Percentiles rank a stretch among this genome's conserved stretches.
phyloP scores from a whole-genome alignment of 2,888 invertebrate genomes.

The Apantesis nais region DNA sequence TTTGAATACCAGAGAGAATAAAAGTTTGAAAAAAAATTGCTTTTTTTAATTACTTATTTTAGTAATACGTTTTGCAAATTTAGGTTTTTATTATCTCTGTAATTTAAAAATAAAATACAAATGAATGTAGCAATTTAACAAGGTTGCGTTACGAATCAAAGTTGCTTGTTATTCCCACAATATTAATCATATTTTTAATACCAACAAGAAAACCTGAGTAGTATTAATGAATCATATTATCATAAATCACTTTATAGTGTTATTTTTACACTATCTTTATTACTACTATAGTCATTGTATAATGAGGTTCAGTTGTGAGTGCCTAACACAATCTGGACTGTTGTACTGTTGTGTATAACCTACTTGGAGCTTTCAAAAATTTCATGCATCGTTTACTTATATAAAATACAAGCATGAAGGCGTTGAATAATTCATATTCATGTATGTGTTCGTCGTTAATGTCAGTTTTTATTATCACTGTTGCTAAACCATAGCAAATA shows the following conservation, averaged over 20 bases:
- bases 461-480: constrained; percentile 59
- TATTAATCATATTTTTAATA: neutral
- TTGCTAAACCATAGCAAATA: constrained; percentile 57
- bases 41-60: neutral
- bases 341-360: constrained; percentile 36
- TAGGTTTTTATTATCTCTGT: too few species aligned
- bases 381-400: constrained; percentile 57
- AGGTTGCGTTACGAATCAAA: neutral
- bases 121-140: neutral
- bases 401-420: constrained; percentile 53
- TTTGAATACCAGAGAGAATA: neutral
- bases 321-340: constrained; percentile 21
- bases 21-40: neutral
- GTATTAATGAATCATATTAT: neutral
- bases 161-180: neutral
- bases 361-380: constrained; percentile 53
- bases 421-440: constrained; percentile 56
- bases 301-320: constrained; percentile 16
- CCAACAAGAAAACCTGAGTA: neutral
- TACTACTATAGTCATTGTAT: neutral
- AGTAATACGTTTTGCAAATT: too few species aligned
- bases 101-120: too few species aligned
- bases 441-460: constrained; percentile 53
- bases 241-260: too few species aligned
- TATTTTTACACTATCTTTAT: neutral